A percentile compares a stretch with the other conserved stretches of the same genome.
Conservation (phyloP, 2,797 vertebrate genomes). For the Geotrypetes seraphini region DNA sequence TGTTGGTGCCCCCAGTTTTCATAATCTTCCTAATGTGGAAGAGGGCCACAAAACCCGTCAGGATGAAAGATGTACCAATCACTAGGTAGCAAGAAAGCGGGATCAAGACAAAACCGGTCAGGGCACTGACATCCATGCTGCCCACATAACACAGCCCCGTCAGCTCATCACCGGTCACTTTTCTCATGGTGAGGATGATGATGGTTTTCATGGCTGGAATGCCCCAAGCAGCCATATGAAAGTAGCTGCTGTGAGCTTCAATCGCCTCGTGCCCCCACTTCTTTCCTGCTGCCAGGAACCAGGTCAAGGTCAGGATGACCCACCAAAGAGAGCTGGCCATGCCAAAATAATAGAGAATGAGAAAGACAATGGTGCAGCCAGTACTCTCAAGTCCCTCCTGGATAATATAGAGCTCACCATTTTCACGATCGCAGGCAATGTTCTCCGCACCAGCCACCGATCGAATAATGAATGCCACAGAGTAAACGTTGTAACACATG, state of each 20-base stretch:
- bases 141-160: slow-evolving; percentile 94
- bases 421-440: slow-evolving; percentile 88
- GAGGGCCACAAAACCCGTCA: slow-evolving; percentile 91
- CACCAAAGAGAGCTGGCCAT: slow-evolving; percentile 98
- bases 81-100: slow-evolving; percentile 91
- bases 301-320: slow-evolving; percentile 92
- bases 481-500: slow-evolving; percentile 97
- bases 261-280: slow-evolving; percentile 98
- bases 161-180: slow-evolving; percentile 90
- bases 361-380: slow-evolving; percentile 92
- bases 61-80: slow-evolving; percentile 90
- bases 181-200: slow-evolving; percentile 87
- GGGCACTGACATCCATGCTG: slow-evolving; percentile 73
- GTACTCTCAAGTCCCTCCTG: slow-evolving; percentile 93
- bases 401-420: slow-evolving; percentile 83
- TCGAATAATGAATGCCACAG: slow-evolving; percentile 90
- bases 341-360: slow-evolving; percentile 94
- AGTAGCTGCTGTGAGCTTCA: slow-evolving; percentile 93
- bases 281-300: slow-evolving; percentile 93
- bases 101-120: slow-evolving; percentile 88
- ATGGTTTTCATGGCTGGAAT: slow-evolving; percentile 92
- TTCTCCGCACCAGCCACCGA: slow-evolving; percentile 84
- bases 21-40: slow-evolving; percentile 96
- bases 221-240: slow-evolving; percentile 96
- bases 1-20: slow-evolving; percentile 95